phyloP scores from a whole-genome alignment of 2,888 invertebrate species.

The Odontocerum albicorne region DNA sequence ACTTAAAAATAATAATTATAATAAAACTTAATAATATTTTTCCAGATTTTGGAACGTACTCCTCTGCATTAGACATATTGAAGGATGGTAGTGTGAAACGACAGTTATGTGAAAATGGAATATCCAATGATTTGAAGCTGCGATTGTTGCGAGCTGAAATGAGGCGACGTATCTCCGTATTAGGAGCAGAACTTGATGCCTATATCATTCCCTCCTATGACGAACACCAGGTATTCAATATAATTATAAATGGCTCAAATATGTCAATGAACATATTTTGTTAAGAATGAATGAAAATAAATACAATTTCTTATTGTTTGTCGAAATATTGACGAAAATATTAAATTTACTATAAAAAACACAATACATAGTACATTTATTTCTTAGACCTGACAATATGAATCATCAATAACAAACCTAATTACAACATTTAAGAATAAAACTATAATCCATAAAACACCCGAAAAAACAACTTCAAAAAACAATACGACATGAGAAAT shows the following conservation, averaged over 20 bases:
- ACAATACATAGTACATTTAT: too few relatives aligned
- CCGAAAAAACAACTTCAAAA: too few relatives aligned
- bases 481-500: too few relatives aligned
- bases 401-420: too few relatives aligned
- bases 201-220: constrained; percentile 78
- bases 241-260: not conserved
- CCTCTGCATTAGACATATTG: not conserved
- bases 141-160: constrained; percentile 40
- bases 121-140: constrained; percentile 20
- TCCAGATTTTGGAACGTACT: constrained; percentile 1
- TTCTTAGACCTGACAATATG: too few relatives aligned
- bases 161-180: constrained; percentile 46
- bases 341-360: too few relatives aligned
- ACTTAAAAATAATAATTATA: not conserved
- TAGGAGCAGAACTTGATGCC: constrained; percentile 62
- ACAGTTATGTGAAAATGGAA: not conserved
- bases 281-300: too few relatives aligned
- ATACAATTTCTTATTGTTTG: too few relatives aligned
- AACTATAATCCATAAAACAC: too few relatives aligned
- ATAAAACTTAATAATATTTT: too few relatives aligned
- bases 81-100: constrained; percentile 3
- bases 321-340: too few relatives aligned
- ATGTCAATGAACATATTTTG: not conserved
- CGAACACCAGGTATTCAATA: constrained; percentile 69
- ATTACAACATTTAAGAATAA: too few relatives aligned